Evolutionary conservation across 2,113 vertebrate species (phyloP).

Genomic region (Nasalis larvatus): DNA sequence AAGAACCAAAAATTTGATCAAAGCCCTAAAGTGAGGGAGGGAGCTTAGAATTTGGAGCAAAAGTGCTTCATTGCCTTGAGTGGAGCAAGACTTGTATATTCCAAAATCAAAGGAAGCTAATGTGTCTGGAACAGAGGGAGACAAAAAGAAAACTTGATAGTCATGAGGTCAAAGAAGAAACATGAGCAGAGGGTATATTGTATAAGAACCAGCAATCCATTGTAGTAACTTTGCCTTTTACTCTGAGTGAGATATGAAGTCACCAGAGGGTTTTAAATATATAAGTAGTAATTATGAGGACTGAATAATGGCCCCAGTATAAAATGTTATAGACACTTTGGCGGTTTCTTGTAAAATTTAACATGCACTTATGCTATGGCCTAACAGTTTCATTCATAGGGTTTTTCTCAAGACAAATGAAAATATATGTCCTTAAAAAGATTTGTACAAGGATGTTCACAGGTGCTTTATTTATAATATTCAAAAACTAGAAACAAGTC

Average conservation of each 20-base stretch:
- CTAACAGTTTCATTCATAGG: background rate
- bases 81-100: background rate
- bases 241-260: background rate
- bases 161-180: background rate
- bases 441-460: background rate
- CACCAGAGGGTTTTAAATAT: background rate
- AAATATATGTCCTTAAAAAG: background rate
- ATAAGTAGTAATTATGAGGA: background rate
- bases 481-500: background rate
- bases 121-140: background rate
- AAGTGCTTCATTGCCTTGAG: background rate
- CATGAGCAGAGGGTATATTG: background rate
- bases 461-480: background rate
- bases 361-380: background rate
- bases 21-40: background rate
- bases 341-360: background rate
- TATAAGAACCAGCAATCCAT: background rate
- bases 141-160: background rate
- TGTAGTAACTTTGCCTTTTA: background rate
- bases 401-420: background rate
- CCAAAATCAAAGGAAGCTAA: background rate
- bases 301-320: background rate
- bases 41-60: background rate
- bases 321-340: background rate
- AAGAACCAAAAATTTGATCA: background rate